A percentile compares a stretch with the other conserved stretches of the same genome.
Conservation (phyloP, 2,113 vertebrate genomes). For the Anhinga rufa region DNA sequence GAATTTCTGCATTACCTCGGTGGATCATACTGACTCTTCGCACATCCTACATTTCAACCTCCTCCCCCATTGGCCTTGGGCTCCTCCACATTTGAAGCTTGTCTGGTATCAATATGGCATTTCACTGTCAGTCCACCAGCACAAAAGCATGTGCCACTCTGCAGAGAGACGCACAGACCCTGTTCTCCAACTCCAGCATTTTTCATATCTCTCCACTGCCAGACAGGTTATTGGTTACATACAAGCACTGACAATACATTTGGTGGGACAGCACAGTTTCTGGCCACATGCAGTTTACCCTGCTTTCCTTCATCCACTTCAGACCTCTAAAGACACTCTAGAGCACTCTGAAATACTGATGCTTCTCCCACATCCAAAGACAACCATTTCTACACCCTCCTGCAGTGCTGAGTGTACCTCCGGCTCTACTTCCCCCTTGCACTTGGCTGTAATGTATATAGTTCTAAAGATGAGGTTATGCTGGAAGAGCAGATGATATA, state of each 20-base stretch:
- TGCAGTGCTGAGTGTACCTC: not conserved
- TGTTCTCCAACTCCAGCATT: not conserved
- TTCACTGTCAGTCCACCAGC: not conserved
- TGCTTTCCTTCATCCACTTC: not conserved
- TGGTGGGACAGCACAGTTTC: not conserved
- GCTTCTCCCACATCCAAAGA: not conserved
- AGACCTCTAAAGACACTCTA: not conserved
- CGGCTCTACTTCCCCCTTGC: not conserved
- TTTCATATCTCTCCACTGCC: not conserved
- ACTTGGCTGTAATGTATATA: not conserved
- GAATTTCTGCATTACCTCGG: constrained; percentile 59
- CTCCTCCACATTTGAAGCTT: not conserved
- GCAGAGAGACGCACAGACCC: not conserved
- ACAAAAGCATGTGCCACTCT: not conserved
- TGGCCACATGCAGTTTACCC: not conserved
- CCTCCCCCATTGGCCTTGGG: not conserved
- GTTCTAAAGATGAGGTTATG: not conserved
- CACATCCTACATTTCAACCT: not conserved
- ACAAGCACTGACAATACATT: not conserved
- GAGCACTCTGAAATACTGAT: not conserved
- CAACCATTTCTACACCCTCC: not conserved
- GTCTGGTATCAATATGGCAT: not conserved
- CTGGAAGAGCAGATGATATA: not conserved
- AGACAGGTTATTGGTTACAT: not conserved
- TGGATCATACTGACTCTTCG: constrained; percentile 53